phyloP scores from a whole-genome alignment of 2,888 invertebrate genomes.

The Drosophila koepferae region DNA sequence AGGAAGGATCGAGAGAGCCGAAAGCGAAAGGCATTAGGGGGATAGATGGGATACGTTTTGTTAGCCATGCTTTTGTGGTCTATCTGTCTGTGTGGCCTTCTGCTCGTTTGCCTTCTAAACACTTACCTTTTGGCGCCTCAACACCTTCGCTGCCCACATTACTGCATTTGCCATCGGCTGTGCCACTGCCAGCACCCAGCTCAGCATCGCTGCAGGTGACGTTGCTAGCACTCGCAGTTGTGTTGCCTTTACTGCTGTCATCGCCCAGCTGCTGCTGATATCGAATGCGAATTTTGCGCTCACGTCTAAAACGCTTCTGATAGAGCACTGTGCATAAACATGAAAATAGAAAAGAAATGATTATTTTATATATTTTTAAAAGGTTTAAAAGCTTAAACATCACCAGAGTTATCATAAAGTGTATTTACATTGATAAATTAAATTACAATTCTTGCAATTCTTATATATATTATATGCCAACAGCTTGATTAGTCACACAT shows the following conservation, averaged over 20 bases:
- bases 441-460: not conserved
- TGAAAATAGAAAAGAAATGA: not conserved
- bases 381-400: not conserved
- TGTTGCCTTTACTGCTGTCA: slow-evolving; percentile 87
- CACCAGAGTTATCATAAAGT: not conserved
- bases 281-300: slow-evolving; percentile 92
- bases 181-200: slow-evolving; percentile 43
- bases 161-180: slow-evolving; percentile 51
- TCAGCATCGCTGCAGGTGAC: slow-evolving; percentile 60
- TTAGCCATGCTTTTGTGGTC: slow-evolving; percentile 60
- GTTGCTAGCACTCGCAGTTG: slow-evolving; percentile 59
- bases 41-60: slow-evolving; percentile 24
- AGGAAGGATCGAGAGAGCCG: slow-evolving; percentile 27
- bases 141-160: slow-evolving; percentile 65
- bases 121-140: slow-evolving; percentile 70
- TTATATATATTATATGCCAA: not conserved
- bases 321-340: slow-evolving; percentile 89
- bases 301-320: slow-evolving; percentile 95
- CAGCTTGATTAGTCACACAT: not conserved
- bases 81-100: slow-evolving; percentile 21
- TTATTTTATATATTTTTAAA: not conserved
- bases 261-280: slow-evolving; percentile 93
- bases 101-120: slow-evolving; percentile 47
- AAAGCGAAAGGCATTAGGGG: slow-evolving; percentile 19
- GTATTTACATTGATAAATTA: too few species aligned